These are phyloP conservation scores for Triplophysa tibetana DNA, from an alignment of 2,113 vertebrate genomes.

Conservation along the genomic window DNA sequence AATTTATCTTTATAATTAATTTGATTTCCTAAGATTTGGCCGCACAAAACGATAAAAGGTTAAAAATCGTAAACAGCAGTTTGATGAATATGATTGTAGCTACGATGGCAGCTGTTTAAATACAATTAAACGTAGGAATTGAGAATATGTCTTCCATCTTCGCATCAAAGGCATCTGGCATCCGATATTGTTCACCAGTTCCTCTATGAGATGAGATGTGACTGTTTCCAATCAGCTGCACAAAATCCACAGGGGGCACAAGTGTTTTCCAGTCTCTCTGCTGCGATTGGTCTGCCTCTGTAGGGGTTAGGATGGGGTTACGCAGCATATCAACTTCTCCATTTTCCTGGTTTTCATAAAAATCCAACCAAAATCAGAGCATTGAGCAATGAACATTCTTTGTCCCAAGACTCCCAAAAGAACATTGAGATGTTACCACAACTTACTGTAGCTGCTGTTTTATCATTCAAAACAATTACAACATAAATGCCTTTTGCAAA, in stretches of 20 bases:
- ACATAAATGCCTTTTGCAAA: slow-evolving; percentile 43
- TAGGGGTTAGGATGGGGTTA: slow-evolving; percentile 39
- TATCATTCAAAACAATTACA: neutral
- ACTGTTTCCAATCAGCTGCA: slow-evolving; percentile 47
- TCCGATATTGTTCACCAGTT: slow-evolving; percentile 36
- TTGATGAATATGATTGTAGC: slow-evolving; percentile 47
- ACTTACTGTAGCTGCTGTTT: neutral
- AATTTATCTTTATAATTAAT: slow-evolving; percentile 18
- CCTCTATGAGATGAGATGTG: slow-evolving; percentile 24
- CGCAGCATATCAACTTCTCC: slow-evolving; percentile 49
- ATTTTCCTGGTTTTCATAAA: slow-evolving; percentile 54
- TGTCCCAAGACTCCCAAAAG: slow-evolving; percentile 11
- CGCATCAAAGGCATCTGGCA: slow-evolving; percentile 43
- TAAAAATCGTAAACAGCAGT: slow-evolving; percentile 27
- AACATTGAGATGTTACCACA: neutral
- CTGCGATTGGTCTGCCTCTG: slow-evolving; percentile 17
- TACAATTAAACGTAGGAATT: slow-evolving; percentile 13
- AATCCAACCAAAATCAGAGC: slow-evolving; percentile 40
- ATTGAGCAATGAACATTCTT: slow-evolving; percentile 20
- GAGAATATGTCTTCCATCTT: slow-evolving; percentile 40
- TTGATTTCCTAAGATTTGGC: slow-evolving; percentile 10
- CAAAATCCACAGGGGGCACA: slow-evolving; percentile 39
- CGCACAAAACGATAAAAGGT: neutral
- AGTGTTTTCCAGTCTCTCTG: slow-evolving; percentile 11
- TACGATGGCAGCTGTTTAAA: slow-evolving; percentile 48